Percentiles rank a stretch among this genome's conserved stretches.
phyloP scores from a whole-genome alignment of 2,797 vertebrate genomes.

The Botia almorhae region DNA sequence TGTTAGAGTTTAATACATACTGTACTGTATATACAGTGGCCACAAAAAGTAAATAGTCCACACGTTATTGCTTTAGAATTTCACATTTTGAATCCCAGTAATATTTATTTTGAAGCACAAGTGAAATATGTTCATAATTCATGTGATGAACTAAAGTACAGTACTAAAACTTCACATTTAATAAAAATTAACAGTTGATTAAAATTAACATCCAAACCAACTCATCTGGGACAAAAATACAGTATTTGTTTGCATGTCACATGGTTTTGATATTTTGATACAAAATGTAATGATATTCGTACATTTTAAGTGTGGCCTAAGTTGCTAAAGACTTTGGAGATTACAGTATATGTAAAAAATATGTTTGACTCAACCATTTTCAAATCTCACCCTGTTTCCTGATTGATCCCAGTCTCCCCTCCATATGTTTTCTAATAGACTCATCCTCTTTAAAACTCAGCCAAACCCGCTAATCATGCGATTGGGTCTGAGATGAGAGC shows the following conservation, averaged over 20 bases:
- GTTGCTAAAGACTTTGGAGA: neutral
- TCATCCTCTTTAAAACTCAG: slow-evolving; percentile 34
- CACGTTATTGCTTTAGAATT: no score
- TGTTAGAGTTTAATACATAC: neutral
- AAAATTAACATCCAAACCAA: neutral
- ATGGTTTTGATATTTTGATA: neutral
- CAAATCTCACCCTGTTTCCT: neutral
- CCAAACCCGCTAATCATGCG: slow-evolving; percentile 71
- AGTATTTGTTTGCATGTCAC: neutral
- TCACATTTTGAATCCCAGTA: no score
- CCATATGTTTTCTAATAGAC: slow-evolving; percentile 36
- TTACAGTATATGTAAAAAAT: neutral
- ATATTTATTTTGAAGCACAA: no score
- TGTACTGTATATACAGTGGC: no score
- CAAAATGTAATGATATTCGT: neutral
- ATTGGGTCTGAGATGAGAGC: slow-evolving; percentile 67
- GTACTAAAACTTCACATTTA: no score
- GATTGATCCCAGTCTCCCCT: slow-evolving; percentile 46
- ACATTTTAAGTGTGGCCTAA: neutral
- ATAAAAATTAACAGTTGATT: neutral
- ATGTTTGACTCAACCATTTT: slow-evolving; percentile 12
- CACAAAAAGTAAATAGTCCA: no score
- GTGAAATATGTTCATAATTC: neutral
- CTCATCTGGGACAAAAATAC: neutral
- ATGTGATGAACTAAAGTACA: neutral